A percentile compares a stretch with the other conserved stretches of the same genome.
Conservation (phyloP, 1,140 invertebrate genomes). For the Drosophila mojavensis region DNA sequence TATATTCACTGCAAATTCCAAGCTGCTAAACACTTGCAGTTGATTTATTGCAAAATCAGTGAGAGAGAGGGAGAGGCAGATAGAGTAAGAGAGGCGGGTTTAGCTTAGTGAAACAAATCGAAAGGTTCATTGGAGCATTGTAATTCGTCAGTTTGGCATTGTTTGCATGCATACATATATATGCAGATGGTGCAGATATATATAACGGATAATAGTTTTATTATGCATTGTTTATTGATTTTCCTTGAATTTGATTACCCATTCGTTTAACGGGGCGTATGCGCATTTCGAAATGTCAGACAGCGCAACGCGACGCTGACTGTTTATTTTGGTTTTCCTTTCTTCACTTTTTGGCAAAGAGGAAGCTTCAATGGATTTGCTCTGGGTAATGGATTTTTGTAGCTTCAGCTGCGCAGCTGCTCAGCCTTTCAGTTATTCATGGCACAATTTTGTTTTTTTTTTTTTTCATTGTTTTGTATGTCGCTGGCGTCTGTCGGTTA, state of each 20-base stretch:
- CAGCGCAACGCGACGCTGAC: not conserved
- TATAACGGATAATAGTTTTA: conserved; percentile 40
- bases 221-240: conserved; percentile 62
- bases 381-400: conserved; percentile 11
- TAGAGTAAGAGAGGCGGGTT: not conserved
- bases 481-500: conserved; percentile 14
- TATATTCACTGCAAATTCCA: conserved; percentile 21
- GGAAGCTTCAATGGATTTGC: conserved; percentile 16
- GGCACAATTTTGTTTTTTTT: conserved; percentile 42
- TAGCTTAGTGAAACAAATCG: conserved; percentile 17
- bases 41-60: conserved; percentile 25
- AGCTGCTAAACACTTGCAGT: conserved; percentile 15
- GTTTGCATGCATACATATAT: conserved; percentile 6
- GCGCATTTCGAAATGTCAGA: conserved; percentile 41
- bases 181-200: conserved; percentile 15
- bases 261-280: conserved; percentile 45
- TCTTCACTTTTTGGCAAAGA: conserved; percentile 6
- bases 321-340: conserved; percentile 3
- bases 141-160: conserved; percentile 54
- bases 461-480: conserved; percentile 31
- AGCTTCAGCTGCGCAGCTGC: conserved; percentile 10
- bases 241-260: conserved; percentile 28
- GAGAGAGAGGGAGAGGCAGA: not conserved
- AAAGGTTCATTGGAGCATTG: conserved; percentile 66
- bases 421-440: conserved; percentile 51